Evolutionary conservation across 2,888 invertebrate genomes (phyloP).

Genomic region (Rhagophthalmus giganteus): DNA sequence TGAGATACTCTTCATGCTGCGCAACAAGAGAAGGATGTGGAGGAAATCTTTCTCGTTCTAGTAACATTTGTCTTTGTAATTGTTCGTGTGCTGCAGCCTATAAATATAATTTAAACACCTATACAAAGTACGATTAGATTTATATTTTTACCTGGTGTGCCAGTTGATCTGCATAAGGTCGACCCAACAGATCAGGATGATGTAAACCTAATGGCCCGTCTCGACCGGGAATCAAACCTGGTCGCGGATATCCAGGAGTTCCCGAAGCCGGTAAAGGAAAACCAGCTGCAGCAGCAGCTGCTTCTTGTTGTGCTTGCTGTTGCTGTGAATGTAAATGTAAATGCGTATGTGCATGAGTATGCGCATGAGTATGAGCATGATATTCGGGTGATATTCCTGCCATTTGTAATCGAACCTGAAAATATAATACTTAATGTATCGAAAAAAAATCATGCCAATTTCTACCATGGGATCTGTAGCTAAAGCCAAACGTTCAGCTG

Average conservation of each 20-base stretch:
- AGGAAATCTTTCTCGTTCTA: conserved; percentile 78
- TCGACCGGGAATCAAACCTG: conserved; percentile 62
- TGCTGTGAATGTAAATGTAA: conserved; percentile 81
- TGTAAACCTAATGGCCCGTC: conserved; percentile 69
- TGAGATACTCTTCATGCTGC: conserved; percentile 68
- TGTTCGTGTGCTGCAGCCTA: conserved; percentile 83
- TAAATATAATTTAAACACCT: too few relatives aligned
- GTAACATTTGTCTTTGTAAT: conserved; percentile 78
- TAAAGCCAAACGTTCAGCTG: conserved; percentile 77
- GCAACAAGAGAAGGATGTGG: conserved; percentile 67
- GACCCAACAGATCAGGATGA: conserved; percentile 76
- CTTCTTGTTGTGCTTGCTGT: conserved; percentile 76
- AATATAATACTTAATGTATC: not conserved
- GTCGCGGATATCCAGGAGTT: conserved; percentile 63
- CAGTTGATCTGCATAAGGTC: conserved; percentile 81
- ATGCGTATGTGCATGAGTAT: conserved; percentile 89
- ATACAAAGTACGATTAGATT: too few relatives aligned
- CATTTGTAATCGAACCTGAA: conserved; percentile 80
- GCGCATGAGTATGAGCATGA: conserved; percentile 91
- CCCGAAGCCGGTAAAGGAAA: conserved; percentile 63
- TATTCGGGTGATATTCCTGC: conserved; percentile 86
- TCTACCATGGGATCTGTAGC: conserved; percentile 88
- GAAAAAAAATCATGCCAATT: conserved; percentile 9
- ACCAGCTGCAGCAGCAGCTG: conserved; percentile 56
- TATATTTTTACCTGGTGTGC: conserved; percentile 67